phyloP scores from a whole-genome alignment of 2,113 vertebrate genomes.

The Ctenomys sociabilis region DNA sequence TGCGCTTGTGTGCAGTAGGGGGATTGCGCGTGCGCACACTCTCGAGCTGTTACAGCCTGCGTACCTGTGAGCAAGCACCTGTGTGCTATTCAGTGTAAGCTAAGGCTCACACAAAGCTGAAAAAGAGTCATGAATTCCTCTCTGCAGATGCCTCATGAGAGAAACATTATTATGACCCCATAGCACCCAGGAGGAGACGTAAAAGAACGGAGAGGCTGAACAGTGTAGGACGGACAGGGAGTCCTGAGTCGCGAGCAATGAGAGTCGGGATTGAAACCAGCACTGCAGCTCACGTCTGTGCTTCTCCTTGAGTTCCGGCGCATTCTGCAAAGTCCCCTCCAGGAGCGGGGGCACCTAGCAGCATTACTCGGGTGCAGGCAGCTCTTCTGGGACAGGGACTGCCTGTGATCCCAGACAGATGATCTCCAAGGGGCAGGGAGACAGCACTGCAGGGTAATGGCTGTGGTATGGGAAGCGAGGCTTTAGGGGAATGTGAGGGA shows the following conservation, averaged over 20 bases:
- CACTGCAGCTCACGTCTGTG: background rate
- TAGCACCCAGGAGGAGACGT: background rate
- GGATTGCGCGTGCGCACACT: background rate
- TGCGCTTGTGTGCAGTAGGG: background rate
- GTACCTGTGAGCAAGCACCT: background rate
- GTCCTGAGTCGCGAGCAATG: background rate
- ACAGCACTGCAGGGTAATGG: background rate
- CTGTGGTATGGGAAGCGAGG: rapidly evolving
- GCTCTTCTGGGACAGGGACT: background rate
- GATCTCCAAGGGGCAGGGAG: background rate
- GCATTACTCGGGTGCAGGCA: background rate
- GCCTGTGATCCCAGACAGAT: background rate
- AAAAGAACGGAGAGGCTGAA: background rate
- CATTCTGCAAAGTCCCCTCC: background rate
- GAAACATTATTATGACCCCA: background rate
- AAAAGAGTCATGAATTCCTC: background rate
- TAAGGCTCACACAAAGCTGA: background rate
- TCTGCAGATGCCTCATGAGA: background rate
- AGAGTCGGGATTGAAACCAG: background rate
- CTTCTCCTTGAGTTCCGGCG: background rate
- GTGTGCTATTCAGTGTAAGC: background rate
- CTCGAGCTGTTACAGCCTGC: too few species aligned
- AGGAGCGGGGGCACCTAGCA: background rate
- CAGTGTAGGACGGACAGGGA: background rate
- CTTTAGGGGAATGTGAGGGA: background rate